Conservation (phyloP, 2,888 invertebrate species). For the Drosophila kuntzei region DNA sequence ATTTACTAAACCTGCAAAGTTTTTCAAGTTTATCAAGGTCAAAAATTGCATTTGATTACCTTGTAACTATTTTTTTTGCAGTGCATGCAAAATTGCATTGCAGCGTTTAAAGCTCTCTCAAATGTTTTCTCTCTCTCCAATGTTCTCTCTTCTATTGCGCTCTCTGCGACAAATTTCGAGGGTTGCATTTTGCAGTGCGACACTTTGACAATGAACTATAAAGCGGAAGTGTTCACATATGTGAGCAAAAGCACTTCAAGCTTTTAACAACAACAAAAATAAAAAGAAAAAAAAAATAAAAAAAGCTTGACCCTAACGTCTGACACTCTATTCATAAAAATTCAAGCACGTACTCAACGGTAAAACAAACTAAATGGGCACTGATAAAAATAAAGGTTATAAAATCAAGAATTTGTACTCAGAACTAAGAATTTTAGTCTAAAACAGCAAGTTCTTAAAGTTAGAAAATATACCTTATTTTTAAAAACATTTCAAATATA, state of each 20-base stretch:
- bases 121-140: conserved; percentile 1
- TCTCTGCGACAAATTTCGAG: conserved; percentile 14
- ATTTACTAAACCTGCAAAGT: neutral
- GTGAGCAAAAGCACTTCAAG: conserved; percentile 49
- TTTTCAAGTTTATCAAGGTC: conserved; percentile 20
- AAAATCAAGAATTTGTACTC: no score
- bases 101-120: conserved; percentile 35
- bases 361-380: no score
- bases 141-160: conserved; percentile 11
- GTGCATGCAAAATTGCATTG: conserved; percentile 50
- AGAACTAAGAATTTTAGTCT: no score
- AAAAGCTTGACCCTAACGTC: conserved; percentile 24
- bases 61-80: conserved; percentile 30
- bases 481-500: no score
- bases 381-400: no score
- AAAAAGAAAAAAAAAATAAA: no score
- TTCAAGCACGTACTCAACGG: conserved; percentile 66
- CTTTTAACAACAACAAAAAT: conserved; percentile 4
- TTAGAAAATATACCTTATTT: no score
- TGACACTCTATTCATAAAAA: conserved; percentile 26
- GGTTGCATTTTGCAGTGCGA: conserved; percentile 44
- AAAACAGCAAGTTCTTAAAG: no score
- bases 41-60: neutral
- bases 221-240: conserved; percentile 64
- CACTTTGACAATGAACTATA: conserved; percentile 76